Evolutionary conservation across 2,113 vertebrate genomes (phyloP).

Genomic region (Heliornis fulica): DNA sequence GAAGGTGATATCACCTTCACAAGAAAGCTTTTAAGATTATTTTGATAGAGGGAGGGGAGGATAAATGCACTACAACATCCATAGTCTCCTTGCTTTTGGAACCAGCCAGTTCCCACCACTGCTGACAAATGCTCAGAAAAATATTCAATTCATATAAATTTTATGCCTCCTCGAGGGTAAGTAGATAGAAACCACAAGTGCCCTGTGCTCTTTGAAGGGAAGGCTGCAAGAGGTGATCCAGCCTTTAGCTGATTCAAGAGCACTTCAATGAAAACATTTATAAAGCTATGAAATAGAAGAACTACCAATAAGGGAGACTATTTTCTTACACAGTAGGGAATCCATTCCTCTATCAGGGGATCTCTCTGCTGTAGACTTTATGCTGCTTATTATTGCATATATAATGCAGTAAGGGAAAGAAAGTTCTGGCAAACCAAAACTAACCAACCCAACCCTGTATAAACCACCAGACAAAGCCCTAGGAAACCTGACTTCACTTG

Average conservation of each 20-base stretch:
- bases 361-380: neutral
- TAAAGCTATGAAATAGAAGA: neutral
- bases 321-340: neutral
- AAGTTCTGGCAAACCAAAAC: neutral
- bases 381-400: neutral
- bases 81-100: neutral
- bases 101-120: neutral
- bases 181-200: neutral
- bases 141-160: neutral
- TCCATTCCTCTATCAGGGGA: neutral
- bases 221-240: neutral
- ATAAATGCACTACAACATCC: neutral
- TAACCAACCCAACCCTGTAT: neutral
- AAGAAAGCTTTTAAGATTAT: neutral
- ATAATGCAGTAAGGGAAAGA: neutral
- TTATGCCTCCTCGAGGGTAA: neutral
- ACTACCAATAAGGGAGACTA: neutral
- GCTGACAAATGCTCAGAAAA: neutral
- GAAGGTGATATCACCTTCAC: neutral
- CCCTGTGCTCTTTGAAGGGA: neutral
- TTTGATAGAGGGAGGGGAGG: neutral
- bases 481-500: neutral
- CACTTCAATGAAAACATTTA: neutral
- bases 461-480: neutral
- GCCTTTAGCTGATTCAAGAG: neutral